Evolutionary conservation across 2,797 vertebrate species (phyloP).

Genomic region (Hippocampus kuda): DNA sequence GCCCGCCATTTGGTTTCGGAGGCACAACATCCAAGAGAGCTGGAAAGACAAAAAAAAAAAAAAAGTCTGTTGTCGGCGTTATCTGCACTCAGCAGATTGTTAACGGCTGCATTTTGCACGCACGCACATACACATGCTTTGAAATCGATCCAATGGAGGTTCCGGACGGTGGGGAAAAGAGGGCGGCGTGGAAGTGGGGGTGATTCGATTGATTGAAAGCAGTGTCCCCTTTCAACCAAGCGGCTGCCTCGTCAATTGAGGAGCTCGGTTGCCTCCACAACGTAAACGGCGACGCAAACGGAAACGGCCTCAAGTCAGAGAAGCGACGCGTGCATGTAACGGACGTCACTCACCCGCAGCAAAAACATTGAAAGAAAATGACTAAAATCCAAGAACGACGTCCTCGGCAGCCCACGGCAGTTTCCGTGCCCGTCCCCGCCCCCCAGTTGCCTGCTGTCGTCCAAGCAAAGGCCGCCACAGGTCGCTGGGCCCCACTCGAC

Average conservation of each 20-base stretch:
- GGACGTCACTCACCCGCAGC: neutral
- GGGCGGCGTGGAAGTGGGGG: neutral
- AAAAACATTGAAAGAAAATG: neutral
- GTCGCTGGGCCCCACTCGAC: neutral
- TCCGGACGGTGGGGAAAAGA: neutral
- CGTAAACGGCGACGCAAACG: neutral
- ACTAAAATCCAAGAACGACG: neutral
- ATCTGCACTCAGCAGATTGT: constrained; percentile 18
- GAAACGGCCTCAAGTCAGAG: constrained; percentile 25
- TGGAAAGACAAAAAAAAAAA: neutral
- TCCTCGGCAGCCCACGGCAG: constrained; percentile 4
- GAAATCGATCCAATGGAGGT: constrained; percentile 15
- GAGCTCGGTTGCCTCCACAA: constrained; percentile 22
- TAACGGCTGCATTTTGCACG: constrained; percentile 28
- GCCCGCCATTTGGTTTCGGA: neutral
- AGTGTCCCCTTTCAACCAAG: neutral
- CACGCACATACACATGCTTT: neutral
- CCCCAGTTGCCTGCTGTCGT: constrained; percentile 6
- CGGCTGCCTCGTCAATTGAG: constrained; percentile 50
- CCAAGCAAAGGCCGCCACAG: neutral
- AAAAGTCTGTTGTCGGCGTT: neutral
- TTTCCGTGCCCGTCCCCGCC: constrained; percentile 6
- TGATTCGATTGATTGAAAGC: neutral
- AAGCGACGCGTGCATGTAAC: neutral
- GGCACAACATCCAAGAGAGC: neutral